Evolutionary conservation across 2,113 vertebrate genomes (phyloP).

Genomic region (Trematomus loennbergii): DNA sequence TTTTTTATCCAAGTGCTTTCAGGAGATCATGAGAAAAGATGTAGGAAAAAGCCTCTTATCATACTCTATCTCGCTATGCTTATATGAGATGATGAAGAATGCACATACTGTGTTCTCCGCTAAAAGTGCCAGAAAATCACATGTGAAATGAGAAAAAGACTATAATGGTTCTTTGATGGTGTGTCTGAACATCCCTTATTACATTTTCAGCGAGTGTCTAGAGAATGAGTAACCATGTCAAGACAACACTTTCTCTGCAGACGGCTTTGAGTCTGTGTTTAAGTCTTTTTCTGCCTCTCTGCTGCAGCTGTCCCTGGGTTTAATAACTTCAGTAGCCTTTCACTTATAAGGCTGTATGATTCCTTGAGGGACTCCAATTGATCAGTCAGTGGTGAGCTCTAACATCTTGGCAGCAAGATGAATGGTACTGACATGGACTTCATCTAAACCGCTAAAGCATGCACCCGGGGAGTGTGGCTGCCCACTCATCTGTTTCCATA

Average conservation of each 20-base stretch:
- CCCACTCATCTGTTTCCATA: slow-evolving; percentile 63
- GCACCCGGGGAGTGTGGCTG: slow-evolving; percentile 59
- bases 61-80: not conserved
- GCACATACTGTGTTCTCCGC: not conserved
- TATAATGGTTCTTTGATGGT: slow-evolving; percentile 36
- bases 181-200: slow-evolving; percentile 56
- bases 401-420: slow-evolving; percentile 73
- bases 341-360: slow-evolving; percentile 75
- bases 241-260: slow-evolving; percentile 49
- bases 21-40: not conserved
- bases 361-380: slow-evolving; percentile 79
- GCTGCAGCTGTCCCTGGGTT: slow-evolving; percentile 68
- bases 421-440: slow-evolving; percentile 75
- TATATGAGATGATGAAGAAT: slow-evolving; percentile 34
- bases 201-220: slow-evolving; percentile 53
- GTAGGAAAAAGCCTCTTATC: not conserved
- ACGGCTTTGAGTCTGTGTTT: slow-evolving; percentile 31
- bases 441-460: slow-evolving; percentile 71
- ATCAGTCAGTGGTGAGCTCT: slow-evolving; percentile 77
- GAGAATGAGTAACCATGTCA: slow-evolving; percentile 42
- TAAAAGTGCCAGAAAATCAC: slow-evolving; percentile 22
- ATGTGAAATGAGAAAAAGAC: slow-evolving; percentile 39
- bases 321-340: slow-evolving; percentile 81
- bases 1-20: not conserved
- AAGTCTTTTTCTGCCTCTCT: slow-evolving; percentile 35